Percentiles rank a stretch among this genome's conserved stretches.
phyloP scores from a whole-genome alignment of 2,797 vertebrate species.

The Sandelia bainsii region DNA sequence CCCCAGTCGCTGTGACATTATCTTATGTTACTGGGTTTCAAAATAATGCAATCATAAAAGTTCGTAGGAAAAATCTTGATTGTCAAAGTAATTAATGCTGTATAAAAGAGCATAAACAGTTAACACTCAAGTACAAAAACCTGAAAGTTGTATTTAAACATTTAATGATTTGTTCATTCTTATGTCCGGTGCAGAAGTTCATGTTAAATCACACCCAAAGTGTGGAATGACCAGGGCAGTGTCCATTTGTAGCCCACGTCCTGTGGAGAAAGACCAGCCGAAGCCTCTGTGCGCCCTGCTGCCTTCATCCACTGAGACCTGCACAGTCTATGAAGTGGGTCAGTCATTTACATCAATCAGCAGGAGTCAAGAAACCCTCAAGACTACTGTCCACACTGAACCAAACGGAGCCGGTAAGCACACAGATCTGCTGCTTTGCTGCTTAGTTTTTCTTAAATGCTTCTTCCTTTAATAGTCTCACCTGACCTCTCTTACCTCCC shows the following conservation, averaged over 20 bases:
- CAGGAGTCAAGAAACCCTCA: conserved; percentile 61
- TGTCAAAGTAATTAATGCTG: too few species aligned
- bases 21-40: too few species aligned
- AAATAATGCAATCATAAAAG: neutral
- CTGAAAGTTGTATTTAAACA: neutral
- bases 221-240: neutral
- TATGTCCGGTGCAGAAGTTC: conserved; percentile 27
- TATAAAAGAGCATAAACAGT: neutral
- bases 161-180: neutral
- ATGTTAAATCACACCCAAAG: conserved; percentile 14
- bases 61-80: neutral
- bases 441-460: neutral
- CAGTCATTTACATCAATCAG: conserved; percentile 47
- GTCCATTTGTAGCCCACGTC: conserved; percentile 26
- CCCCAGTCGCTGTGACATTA: too few species aligned
- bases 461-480: neutral
- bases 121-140: neutral
- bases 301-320: conserved; percentile 7
- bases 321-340: conserved; percentile 40
- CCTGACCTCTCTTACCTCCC: neutral
- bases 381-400: conserved; percentile 40
- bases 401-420: conserved; percentile 74
- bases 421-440: neutral
- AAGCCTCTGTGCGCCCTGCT: conserved; percentile 36
- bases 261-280: conserved; percentile 48